A percentile compares a stretch with the other conserved stretches of the same genome.
These are phyloP conservation scores for Trichomycterus rosablanca DNA, from an alignment of 2,113 vertebrate genomes.

Conservation along the genomic window DNA sequence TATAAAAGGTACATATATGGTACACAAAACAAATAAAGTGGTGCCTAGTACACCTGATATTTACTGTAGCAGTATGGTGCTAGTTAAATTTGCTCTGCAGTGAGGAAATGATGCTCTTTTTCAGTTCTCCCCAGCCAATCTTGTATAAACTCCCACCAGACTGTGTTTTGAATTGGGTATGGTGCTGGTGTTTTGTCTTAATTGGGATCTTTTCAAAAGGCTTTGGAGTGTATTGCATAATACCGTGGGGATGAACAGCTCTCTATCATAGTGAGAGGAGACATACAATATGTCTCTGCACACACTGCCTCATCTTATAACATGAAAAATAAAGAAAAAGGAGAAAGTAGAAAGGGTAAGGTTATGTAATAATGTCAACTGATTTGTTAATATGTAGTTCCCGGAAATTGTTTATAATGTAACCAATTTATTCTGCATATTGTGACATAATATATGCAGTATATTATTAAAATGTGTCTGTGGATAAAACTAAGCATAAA, in stretches of 20 bases:
- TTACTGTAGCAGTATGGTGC: neutral
- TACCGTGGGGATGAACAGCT: conserved; percentile 41
- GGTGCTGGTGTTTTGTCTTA: conserved; percentile 13
- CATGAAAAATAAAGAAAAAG: conserved; percentile 36
- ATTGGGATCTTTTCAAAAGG: conserved; percentile 15
- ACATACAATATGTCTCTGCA: conserved; percentile 64
- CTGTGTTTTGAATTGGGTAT: conserved; percentile 5
- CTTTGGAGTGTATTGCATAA: conserved; percentile 40
- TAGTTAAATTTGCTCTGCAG: neutral
- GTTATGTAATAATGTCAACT: too few relatives aligned
- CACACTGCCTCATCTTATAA: conserved; percentile 61
- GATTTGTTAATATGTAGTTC: too few relatives aligned
- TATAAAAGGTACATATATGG: too few relatives aligned
- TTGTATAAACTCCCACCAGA: neutral
- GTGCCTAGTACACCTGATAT: neutral
- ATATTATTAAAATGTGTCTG: too few relatives aligned
- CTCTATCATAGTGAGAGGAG: conserved; percentile 57
- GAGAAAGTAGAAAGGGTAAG: too few relatives aligned
- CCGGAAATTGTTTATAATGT: too few relatives aligned
- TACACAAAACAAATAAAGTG: too few relatives aligned
- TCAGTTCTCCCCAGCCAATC: neutral
- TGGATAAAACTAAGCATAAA: too few relatives aligned
- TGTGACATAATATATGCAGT: too few relatives aligned
- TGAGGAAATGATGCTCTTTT: neutral
- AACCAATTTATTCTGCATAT: too few relatives aligned